A percentile compares a stretch with the other conserved stretches of the same genome.
phyloP scores from a whole-genome alignment of 2,888 invertebrate species.

The Xylota segnis region DNA sequence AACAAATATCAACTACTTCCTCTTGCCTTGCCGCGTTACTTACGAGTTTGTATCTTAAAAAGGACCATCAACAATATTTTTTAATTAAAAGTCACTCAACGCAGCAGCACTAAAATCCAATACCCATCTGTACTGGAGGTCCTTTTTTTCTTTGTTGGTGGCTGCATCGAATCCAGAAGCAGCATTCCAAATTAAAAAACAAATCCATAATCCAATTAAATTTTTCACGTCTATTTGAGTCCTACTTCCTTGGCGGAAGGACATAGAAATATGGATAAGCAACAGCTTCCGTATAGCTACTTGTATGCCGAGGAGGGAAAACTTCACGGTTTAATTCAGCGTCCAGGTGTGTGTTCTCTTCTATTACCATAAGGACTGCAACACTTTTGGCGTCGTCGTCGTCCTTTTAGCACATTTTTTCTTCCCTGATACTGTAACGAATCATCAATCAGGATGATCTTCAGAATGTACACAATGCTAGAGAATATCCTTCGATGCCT shows the following conservation, averaged over 20 bases:
- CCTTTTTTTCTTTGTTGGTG: constrained; percentile 17
- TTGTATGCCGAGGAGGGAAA: constrained; percentile 14
- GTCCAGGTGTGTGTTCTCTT: constrained; percentile 62
- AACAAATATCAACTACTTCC: constrained; percentile 28
- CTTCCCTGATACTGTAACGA: constrained; percentile 36
- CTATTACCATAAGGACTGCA: constrained; percentile 23
- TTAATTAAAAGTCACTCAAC: constrained; percentile 70
- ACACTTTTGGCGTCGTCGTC: constrained; percentile 3
- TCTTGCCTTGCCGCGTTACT: neutral
- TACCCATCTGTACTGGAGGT: constrained; percentile 31
- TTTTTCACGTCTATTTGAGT: constrained; percentile 73
- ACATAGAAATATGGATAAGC: constrained; percentile 15
- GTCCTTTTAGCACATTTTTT: constrained; percentile 31
- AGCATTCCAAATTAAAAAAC: constrained; percentile 73
- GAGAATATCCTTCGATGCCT: constrained; percentile 29
- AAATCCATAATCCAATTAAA: constrained; percentile 75
- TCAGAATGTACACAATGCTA: constrained; percentile 31
- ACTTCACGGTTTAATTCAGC: constrained; percentile 66
- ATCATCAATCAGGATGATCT: constrained; percentile 69
- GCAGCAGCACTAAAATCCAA: constrained; percentile 2
- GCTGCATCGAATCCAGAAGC: constrained; percentile 62
- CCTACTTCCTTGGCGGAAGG: constrained; percentile 25
- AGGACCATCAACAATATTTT: constrained; percentile 13
- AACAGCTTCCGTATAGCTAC: constrained; percentile 62
- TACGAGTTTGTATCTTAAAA: constrained; percentile 1